Evolutionary conservation across 1,140 invertebrate genomes (phyloP).

Genomic region (Drosophila kurseongensis): DNA sequence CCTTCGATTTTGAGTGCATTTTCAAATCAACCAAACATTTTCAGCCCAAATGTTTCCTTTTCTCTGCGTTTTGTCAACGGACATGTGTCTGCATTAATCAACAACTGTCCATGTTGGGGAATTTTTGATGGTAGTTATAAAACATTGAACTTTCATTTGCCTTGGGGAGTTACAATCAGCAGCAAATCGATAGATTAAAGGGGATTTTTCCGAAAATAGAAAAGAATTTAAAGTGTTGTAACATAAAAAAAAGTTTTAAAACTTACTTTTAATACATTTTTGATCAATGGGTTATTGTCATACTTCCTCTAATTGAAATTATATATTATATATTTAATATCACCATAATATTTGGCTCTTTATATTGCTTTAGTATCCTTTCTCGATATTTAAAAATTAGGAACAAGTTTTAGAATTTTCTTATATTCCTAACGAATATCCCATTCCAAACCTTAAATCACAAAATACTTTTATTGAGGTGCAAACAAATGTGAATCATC

Average conservation of each 20-base stretch:
- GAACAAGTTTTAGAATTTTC: no score
- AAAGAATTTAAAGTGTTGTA: no score
- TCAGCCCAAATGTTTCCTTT: slow-evolving; percentile 28
- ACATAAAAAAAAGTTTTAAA: no score
- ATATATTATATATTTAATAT: no score
- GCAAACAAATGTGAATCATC: slow-evolving; percentile 6
- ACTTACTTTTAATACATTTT: no score
- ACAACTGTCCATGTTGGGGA: slow-evolving; percentile 27
- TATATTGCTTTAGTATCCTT: no score
- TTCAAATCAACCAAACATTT: slow-evolving; percentile 48
- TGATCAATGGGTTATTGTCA: no score
- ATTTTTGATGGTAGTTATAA: slow-evolving; percentile 34
- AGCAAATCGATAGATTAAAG: background rate
- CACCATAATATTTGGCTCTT: no score
- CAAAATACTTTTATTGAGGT: background rate
- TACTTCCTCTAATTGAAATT: no score
- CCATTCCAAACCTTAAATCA: background rate
- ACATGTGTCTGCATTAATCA: slow-evolving; percentile 61
- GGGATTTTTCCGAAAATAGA: no score
- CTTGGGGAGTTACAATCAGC: background rate
- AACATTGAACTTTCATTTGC: slow-evolving; percentile 19
- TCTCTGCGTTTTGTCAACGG: slow-evolving; percentile 5
- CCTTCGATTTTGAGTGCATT: slow-evolving; percentile 55
- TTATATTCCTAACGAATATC: background rate
- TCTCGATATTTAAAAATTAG: no score